Conservation (phyloP, 92 coral and sea anemone genomes). For the Parazoanthus darwini region DNA sequence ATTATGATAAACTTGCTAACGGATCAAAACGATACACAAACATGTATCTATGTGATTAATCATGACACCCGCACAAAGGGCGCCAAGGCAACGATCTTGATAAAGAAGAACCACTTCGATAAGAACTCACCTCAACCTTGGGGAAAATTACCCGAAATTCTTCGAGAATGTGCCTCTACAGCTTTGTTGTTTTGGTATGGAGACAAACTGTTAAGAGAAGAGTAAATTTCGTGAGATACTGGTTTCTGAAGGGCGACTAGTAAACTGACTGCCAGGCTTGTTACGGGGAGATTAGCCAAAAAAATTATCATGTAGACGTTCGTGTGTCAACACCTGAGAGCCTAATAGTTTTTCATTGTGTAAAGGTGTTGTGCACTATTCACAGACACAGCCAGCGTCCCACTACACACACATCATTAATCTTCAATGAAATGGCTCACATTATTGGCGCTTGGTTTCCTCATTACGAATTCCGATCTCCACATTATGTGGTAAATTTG, state of each 20-base stretch:
- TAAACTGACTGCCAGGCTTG: slow-evolving; percentile 16
- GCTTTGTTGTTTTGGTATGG: not conserved
- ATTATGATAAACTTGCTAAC: slow-evolving; percentile 6
- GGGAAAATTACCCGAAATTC: not conserved
- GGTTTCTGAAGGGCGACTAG: slow-evolving; percentile 14
- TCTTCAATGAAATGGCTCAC: slow-evolving; percentile 22
- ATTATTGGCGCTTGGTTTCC: not conserved
- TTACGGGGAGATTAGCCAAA: slow-evolving; percentile 39
- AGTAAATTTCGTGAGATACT: slow-evolving; percentile 24
- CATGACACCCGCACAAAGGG: slow-evolving; percentile 27
- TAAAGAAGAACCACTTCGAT: slow-evolving; percentile 20
- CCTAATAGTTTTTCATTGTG: slow-evolving; percentile 56
- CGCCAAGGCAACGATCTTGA: slow-evolving; percentile 41
- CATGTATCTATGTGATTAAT: slow-evolving; percentile 23
- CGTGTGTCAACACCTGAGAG: slow-evolving; percentile 50
- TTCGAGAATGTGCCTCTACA: not conserved
- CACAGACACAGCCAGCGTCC: slow-evolving; percentile 26
- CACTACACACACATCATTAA: slow-evolving; percentile 16
- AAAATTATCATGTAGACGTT: slow-evolving; percentile 44
- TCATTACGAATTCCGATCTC: not conserved
- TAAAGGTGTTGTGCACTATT: slow-evolving; percentile 26
- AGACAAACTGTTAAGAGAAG: not conserved
- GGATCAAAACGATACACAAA: slow-evolving; percentile 2
- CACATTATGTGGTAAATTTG: slow-evolving; percentile 26
- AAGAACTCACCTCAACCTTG: slow-evolving; percentile 36